Evolutionary conservation across 2,888 invertebrate species (phyloP), one percentile per base, ranked within the genome.

Genomic region (Drosophila emarginata): DNA sequence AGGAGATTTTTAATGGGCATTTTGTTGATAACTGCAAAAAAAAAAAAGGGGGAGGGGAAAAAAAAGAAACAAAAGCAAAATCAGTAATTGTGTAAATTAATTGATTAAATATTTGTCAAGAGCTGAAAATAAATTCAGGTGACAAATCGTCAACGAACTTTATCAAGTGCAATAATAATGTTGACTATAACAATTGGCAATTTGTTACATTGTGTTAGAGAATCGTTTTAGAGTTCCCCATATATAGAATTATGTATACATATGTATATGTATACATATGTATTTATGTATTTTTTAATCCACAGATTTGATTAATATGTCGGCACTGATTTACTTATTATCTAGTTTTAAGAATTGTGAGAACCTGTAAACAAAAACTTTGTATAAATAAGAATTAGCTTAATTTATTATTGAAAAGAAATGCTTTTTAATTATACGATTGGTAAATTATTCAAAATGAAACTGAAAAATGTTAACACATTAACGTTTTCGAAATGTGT

Each of bases 1-100:
- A 96, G 93, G 94, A 95, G 95, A 89, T 95, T 94, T 90, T 96
- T 96, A 92, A 96, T 94, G 65, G 96, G 94, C 96, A 96, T 96
- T 53, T 53, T 74, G 2, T 4, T 2, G 56, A 7, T 21, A 37
- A 12, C 28, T 54, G 36, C 18, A 12, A 11, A 6, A 56, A 12
- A 39, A n/a, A 26, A 7, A 50, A n/a, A n/a, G n/a, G 23, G 23
- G 23, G 3, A 4, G 23, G 26, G 26, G 4, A 1, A 50, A 39
- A 15, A 3, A 52, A 23, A 26, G 15, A 9, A 1, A 50, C 36
- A 15, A 3, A 52, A 23, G 18, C 15, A 9, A 14, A 3, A 15
- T 12, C 11, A 12, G 5, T 0, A 39, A 39, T 14, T 5, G 53
- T 72, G 73, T 64, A 6, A 77, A 78, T 73, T 59, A 62, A 14